Evolutionary conservation across 1,140 invertebrate species (phyloP).

Genomic region (Anastrepha ludens): DNA sequence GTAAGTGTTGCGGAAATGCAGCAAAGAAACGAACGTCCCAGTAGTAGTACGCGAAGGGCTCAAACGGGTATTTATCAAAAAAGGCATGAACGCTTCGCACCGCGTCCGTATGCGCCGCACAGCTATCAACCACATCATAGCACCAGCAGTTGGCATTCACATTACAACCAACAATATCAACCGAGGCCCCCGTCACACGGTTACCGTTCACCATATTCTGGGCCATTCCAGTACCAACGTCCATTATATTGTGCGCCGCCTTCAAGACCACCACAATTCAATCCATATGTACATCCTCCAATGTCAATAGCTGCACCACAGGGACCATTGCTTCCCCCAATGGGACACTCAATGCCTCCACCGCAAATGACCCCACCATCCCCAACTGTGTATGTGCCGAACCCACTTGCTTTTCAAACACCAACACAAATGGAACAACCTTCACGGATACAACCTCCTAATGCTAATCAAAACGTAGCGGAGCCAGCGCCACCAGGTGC

Average conservation of each 20-base stretch:
- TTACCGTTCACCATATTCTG: conserved; percentile 13
- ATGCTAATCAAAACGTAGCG: background rate
- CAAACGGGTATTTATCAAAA: background rate
- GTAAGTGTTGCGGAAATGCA: background rate
- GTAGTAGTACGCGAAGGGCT: background rate
- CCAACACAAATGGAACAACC: background rate
- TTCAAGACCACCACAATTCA: conserved; percentile 11
- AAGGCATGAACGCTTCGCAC: background rate
- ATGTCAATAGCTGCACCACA: conserved; percentile 2
- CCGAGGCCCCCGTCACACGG: conserved; percentile 56
- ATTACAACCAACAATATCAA: conserved; percentile 64
- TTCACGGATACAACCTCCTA: too few species aligned
- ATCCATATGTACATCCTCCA: conserved; percentile 14
- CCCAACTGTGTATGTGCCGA: background rate
- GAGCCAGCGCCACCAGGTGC: conserved; percentile 54
- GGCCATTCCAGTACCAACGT: conserved; percentile 25
- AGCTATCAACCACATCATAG: conserved; percentile 61
- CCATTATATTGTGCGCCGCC: conserved; percentile 25
- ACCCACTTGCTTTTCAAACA: conserved; percentile 47
- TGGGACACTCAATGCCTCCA: conserved; percentile 1
- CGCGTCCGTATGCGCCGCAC: background rate
- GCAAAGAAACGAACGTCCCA: background rate
- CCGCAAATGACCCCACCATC: conserved; percentile 15
- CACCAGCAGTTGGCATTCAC: conserved; percentile 71
- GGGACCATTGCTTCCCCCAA: background rate